Evolutionary conservation across 2,113 vertebrate species (phyloP), one percentile per base, ranked within the genome.

Genomic region (Ondatra zibethicus): DNA sequence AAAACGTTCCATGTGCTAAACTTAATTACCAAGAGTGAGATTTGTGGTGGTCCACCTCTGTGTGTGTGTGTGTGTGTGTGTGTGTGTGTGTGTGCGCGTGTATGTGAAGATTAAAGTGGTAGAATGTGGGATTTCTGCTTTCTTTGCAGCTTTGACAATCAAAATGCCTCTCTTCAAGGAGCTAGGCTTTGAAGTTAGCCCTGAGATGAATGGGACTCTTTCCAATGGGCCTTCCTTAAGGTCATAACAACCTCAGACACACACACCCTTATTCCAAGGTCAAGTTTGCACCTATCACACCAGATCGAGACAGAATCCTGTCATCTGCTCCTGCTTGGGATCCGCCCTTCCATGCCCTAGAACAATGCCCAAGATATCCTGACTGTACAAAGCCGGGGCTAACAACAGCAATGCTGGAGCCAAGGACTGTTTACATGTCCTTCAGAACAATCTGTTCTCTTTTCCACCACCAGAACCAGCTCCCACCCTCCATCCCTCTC

Each of bases 371-470:
- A 72, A 77, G 86, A 96, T 85, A 88, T 25, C 70, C 2, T 89
- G 91, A 96, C 78, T 96, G 29, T 89, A 61, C 85, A 42, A 88
- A 96, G 92, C 88, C 61, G 6, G 39, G 66, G 52, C n/a, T 86
- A 95, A 89, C 25, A 92, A 85, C 58, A 91, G 58, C n/a, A 36
- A 45, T 3, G 7, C 36, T 66, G 50, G 86, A 97, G 84, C 92
- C 86, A 76, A 92, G 80, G 58, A 92, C 63, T 94, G 75, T 97
- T 97, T 97, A 96, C 77, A 75, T 31, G 12, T 94, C 72, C 77
- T 96, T 97, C 94, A 97, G 97, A 78, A 98, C 95, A 97, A 95
- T 87, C 95, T 94, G 96, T 98, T 96, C 97, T 89, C 92, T 97
- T 89, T 87, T 96, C 90, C 47, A 78, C 86, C 81, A 82, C 88